phyloP scores from a whole-genome alignment of 2,113 vertebrate species.

The Aegypius monachus region DNA sequence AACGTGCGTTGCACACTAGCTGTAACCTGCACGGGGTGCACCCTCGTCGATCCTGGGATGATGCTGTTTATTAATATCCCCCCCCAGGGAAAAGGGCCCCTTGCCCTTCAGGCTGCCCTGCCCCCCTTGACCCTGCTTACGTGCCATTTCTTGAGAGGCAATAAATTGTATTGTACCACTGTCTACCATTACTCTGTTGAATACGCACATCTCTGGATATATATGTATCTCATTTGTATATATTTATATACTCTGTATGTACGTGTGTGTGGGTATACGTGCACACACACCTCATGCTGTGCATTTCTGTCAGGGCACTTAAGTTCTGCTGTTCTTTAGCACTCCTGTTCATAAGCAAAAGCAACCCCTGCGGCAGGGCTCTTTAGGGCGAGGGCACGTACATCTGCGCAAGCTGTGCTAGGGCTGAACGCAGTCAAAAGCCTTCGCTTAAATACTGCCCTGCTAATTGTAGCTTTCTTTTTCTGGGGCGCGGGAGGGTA shows the following conservation, averaged over 20 bases:
- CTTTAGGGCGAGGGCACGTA: neutral
- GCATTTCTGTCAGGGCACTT: constrained; percentile 73
- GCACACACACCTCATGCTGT: constrained; percentile 63
- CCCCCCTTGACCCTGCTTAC: constrained; percentile 48
- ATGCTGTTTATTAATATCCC: constrained; percentile 43
- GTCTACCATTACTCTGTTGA: constrained; percentile 72
- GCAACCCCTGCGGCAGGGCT: neutral
- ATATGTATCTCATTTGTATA: constrained; percentile 70
- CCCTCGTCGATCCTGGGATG: constrained; percentile 40
- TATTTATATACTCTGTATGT: constrained; percentile 72
- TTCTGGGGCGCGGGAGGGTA: neutral
- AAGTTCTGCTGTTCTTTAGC: constrained; percentile 23
- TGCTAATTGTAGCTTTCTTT: neutral
- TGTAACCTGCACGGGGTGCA: constrained; percentile 28
- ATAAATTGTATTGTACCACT: constrained; percentile 76
- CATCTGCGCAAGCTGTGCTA: neutral
- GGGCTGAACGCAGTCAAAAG: neutral
- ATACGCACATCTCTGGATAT: constrained; percentile 75
- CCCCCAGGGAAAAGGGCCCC: neutral
- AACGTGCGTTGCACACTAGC: neutral
- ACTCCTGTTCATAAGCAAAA: constrained; percentile 8
- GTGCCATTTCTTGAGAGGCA: constrained; percentile 77
- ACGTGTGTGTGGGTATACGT: constrained; percentile 55
- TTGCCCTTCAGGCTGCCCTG: constrained; percentile 46
- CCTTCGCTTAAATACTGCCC: neutral